phyloP scores from a whole-genome alignment of 1,140 invertebrate genomes.

The Tribolium madens region DNA sequence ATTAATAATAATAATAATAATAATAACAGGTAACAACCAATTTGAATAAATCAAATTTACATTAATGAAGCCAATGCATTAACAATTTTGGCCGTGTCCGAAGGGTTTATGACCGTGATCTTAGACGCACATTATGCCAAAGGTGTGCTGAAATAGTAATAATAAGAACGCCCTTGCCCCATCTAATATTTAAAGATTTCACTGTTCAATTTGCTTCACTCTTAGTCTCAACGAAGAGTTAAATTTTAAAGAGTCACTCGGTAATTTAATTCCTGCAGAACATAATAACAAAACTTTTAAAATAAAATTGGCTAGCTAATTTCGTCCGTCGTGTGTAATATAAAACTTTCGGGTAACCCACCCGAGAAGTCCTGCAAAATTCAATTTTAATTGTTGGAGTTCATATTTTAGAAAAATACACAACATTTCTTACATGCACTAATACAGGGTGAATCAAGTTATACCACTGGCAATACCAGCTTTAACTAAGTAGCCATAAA shows the following conservation, averaged over 20 bases:
- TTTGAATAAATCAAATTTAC: constrained; percentile 52
- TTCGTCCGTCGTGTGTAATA: not conserved
- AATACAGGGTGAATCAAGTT: no score
- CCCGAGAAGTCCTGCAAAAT: not conserved
- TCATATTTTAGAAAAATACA: not conserved
- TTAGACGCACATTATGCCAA: constrained; percentile 1
- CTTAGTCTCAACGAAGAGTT: not conserved
- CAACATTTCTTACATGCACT: no score
- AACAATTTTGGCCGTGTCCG: constrained; percentile 31
- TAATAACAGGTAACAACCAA: constrained; percentile 49
- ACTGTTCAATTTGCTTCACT: constrained; percentile 19
- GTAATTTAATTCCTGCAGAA: constrained; percentile 26
- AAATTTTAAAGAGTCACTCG: constrained; percentile 22
- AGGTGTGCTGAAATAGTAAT: constrained; percentile 24
- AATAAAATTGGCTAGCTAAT: constrained; percentile 12
- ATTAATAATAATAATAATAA: constrained; percentile 53
- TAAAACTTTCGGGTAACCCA: not conserved
- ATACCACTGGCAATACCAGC: no score
- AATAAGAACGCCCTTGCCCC: constrained; percentile 16
- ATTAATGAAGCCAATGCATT: constrained; percentile 48
- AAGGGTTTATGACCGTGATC: constrained; percentile 36
- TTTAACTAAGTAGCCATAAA: no score
- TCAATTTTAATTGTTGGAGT: not conserved
- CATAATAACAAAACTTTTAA: constrained; percentile 32
- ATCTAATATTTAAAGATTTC: constrained; percentile 19